Evolutionary conservation across 2,888 invertebrate genomes (phyloP).

Genomic region (Drosophila suboccidentalis): DNA sequence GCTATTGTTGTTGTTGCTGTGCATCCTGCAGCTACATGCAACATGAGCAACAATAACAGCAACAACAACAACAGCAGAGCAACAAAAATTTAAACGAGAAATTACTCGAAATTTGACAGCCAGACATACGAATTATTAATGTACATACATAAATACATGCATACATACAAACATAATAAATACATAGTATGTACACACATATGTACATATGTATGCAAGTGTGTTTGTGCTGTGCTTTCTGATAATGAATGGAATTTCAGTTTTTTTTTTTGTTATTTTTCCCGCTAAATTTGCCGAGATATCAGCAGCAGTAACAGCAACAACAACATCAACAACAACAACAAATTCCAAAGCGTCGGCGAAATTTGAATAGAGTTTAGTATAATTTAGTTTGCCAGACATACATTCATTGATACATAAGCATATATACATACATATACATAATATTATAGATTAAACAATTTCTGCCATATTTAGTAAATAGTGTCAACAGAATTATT

Average conservation of each 20-base stretch:
- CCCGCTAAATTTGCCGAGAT: constrained; percentile 57
- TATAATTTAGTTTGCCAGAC: constrained; percentile 11
- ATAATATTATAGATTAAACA: constrained; percentile 15
- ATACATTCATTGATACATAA: not conserved
- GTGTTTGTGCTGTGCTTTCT: constrained; percentile 24
- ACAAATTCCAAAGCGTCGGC: constrained; percentile 38
- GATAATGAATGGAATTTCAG: constrained; percentile 58
- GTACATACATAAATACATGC: constrained; percentile 12
- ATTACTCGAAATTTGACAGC: constrained; percentile 43
- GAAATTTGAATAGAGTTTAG: constrained; percentile 51
- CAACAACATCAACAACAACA: constrained; percentile 20
- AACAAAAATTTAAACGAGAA: constrained; percentile 28
- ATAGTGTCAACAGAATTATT: constrained; percentile 6
- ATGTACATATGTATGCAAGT: not conserved
- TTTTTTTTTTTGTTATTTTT: constrained; percentile 41
- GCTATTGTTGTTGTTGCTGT: constrained; percentile 5
- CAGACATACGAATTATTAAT: constrained; percentile 16
- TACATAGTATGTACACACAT: not conserved
- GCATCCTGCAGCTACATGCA: constrained; percentile 30
- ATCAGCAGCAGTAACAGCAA: constrained; percentile 30
- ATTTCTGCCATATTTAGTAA: not conserved
- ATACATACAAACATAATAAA: not conserved
- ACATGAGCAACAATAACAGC: constrained; percentile 12
- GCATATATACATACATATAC: not conserved
- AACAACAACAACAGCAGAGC: constrained; percentile 6